Percentiles rank a stretch among this genome's conserved stretches.
Conservation (phyloP, 2,113 vertebrate genomes). For the Furnarius figulus region DNA sequence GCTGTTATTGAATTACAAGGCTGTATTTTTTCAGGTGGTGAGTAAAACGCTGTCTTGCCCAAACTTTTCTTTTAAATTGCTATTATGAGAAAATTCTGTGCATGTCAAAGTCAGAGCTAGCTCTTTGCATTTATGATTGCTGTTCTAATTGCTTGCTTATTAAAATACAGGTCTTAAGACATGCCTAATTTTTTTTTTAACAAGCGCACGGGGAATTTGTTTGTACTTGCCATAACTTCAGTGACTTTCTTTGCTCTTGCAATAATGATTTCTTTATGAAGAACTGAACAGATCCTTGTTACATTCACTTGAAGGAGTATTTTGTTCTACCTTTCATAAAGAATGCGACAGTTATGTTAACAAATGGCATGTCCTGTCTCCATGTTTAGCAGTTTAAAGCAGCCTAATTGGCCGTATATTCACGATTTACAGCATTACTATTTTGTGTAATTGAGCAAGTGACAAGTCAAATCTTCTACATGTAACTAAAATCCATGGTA, state of each 20-base stretch:
- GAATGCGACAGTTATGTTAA: constrained; percentile 35
- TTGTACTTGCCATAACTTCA: constrained; percentile 35
- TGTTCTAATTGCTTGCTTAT: constrained; percentile 44
- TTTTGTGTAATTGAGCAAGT: constrained; percentile 59
- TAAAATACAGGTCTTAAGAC: constrained; percentile 15
- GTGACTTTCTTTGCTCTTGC: constrained; percentile 14
- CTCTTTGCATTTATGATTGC: constrained; percentile 22
- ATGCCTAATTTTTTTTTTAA: constrained; percentile 13
- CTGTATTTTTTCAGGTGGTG: not conserved
- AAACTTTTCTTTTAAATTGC: not conserved
- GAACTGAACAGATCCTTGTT: constrained; percentile 47
- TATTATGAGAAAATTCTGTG: constrained; percentile 7
- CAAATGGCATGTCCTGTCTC: constrained; percentile 51
- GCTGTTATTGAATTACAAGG: not conserved
- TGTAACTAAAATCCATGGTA: constrained; percentile 6
- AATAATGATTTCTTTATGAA: constrained; percentile 54
- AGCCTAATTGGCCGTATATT: constrained; percentile 35
- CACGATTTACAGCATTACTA: constrained; percentile 19
- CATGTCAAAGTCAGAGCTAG: constrained; percentile 2
- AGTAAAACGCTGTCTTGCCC: constrained; percentile 10
- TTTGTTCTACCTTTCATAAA: constrained; percentile 62
- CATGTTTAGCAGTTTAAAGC: constrained; percentile 47
- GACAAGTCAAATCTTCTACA: constrained; percentile 50
- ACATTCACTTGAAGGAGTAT: constrained; percentile 32
- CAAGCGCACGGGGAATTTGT: constrained; percentile 17